These are phyloP conservation scores for Lathamus discolor DNA, from an alignment of 2,113 vertebrate genomes.

Conservation along the genomic window DNA sequence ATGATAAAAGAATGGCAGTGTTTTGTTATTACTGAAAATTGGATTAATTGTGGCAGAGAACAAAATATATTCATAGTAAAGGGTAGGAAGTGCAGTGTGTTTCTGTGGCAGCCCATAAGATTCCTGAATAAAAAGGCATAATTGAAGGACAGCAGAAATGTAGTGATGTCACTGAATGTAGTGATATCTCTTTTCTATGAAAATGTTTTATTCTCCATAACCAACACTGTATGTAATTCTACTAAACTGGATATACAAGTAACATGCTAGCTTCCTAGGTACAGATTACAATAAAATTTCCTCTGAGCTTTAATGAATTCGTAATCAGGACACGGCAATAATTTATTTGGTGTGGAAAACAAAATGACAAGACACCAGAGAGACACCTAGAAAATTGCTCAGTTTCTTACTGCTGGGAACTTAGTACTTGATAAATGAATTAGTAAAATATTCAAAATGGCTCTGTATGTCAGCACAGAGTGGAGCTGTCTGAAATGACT, in stretches of 20 bases:
- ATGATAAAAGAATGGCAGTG: not conserved
- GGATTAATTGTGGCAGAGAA: not conserved
- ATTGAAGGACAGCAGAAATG: not conserved
- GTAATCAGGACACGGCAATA: constrained; percentile 1
- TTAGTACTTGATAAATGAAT: constrained; percentile 4
- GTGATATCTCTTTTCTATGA: not conserved
- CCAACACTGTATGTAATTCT: not conserved
- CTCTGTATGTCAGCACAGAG: not conserved
- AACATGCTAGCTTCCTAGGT: not conserved
- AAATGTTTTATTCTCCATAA: not conserved
- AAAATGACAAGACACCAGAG: not conserved
- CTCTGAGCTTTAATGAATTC: constrained; percentile 7
- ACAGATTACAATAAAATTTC: constrained; percentile 6
- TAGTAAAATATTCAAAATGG: not conserved
- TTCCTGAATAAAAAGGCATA: not conserved
- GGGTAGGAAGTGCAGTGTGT: not conserved
- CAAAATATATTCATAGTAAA: not conserved
- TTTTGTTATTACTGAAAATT: not conserved
- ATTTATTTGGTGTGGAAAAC: constrained; percentile 14
- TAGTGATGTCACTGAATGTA: not conserved
- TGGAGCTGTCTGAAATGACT: not conserved
- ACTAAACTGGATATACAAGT: not conserved
- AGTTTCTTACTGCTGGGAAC: not conserved
- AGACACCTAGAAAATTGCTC: not conserved
- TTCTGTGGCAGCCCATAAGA: not conserved